phyloP scores from a whole-genome alignment of 2,113 vertebrate species.

The Zonotrichia leucophrys region DNA sequence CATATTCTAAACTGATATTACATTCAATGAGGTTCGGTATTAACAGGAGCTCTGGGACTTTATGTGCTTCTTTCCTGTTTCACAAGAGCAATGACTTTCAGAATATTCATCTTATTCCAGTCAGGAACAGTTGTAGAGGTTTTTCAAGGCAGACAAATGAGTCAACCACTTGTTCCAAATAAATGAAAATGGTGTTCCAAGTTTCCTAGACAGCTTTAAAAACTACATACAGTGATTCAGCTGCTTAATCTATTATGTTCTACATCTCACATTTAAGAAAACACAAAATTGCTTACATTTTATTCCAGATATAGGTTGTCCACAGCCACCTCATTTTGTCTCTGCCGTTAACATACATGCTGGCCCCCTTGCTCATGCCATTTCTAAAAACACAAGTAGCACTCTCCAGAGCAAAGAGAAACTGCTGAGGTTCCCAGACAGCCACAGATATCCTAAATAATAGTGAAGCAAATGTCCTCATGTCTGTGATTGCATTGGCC shows the following conservation, averaged over 20 bases:
- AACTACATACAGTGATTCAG: conserved; percentile 10
- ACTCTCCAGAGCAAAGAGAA: neutral
- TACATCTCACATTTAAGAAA: neutral
- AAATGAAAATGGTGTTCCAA: conserved; percentile 34
- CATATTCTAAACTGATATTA: accelerated
- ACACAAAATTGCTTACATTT: neutral
- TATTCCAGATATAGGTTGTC: neutral
- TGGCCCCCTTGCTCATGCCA: neutral
- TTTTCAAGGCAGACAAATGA: conserved; percentile 56
- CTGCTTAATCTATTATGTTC: conserved; percentile 9
- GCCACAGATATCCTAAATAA: neutral
- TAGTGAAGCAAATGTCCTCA: neutral
- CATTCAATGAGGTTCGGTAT: neutral
- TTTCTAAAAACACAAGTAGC: neutral
- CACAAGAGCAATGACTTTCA: conserved; percentile 1
- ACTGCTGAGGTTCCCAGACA: neutral
- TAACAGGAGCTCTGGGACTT: neutral
- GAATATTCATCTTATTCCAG: conserved; percentile 10
- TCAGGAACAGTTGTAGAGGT: neutral
- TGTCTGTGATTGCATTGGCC: neutral
- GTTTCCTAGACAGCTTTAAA: conserved; percentile 55
- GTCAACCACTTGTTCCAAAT: conserved; percentile 44
- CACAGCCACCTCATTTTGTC: neutral
- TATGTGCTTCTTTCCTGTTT: neutral
- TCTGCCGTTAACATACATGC: neutral